Percentiles rank a stretch among this genome's conserved stretches.
phyloP scores from a whole-genome alignment of 2,797 vertebrate species.

The Centropyge bicolor region DNA sequence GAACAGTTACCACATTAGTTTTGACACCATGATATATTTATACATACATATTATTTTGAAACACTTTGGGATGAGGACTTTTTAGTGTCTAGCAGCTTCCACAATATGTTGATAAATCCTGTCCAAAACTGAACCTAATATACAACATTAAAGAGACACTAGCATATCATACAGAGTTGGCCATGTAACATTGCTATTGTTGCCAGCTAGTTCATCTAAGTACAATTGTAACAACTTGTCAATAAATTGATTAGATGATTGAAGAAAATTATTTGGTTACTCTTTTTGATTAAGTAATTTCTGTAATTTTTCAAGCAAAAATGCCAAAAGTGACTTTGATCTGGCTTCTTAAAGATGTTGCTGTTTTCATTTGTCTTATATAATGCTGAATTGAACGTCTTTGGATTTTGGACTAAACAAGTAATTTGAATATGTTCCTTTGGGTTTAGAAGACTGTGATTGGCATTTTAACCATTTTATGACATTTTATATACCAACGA shows the following conservation, averaged over 20 bases:
- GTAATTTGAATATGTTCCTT: background rate
- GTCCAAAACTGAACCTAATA: background rate
- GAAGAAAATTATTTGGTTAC: too few relatives aligned
- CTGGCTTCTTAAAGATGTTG: too few relatives aligned
- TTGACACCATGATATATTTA: background rate
- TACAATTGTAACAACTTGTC: too few relatives aligned
- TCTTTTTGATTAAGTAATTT: too few relatives aligned
- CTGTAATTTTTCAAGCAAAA: too few relatives aligned
- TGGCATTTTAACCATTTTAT: background rate
- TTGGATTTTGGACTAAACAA: background rate
- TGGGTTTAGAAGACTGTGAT: background rate
- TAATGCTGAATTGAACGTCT: background rate
- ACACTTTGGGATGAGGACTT: background rate
- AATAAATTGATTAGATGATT: too few relatives aligned
- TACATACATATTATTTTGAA: background rate
- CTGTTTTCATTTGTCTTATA: background rate
- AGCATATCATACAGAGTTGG: background rate
- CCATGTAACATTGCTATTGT: background rate
- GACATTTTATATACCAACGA: background rate
- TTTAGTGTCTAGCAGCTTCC: too few relatives aligned
- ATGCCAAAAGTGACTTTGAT: too few relatives aligned
- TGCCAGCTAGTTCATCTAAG: background rate
- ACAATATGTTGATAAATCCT: background rate
- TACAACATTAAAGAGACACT: background rate
- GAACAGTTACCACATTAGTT: background rate